Base-by-base conservation (phyloP, 2,113 vertebrate species). In the Sorex araneus region DNA sequence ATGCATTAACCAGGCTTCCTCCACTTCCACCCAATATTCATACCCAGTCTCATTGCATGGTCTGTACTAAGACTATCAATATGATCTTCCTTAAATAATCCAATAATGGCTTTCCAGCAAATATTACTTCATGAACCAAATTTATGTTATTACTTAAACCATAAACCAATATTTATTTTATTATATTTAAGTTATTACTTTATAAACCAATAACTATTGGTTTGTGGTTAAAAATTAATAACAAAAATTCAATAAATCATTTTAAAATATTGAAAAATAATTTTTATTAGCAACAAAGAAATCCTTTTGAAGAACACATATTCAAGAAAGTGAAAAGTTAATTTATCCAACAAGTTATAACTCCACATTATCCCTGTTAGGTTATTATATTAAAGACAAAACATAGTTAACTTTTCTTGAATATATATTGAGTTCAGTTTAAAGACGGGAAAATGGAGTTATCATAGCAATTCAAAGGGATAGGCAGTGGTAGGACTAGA, bases 121-220 rank as follows among this genome's bases (percentile, higher is more conserved):
- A 64, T 66, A 92, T 75, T 8, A 57, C 21, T 63, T 93, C 40
- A 75, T 92, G 80, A 83, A 92, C 30, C 34, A 47, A 79, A 45
- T n/a, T n/a, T n/a, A n/a, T n/a, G n/a, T n/a, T n/a, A n/a, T n/a
- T n/a, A n/a, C n/a, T n/a, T n/a, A n/a, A n/a, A n/a, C n/a, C n/a
- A n/a, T n/a, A n/a, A n/a, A n/a, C n/a, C n/a, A n/a, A n/a, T n/a
- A n/a, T n/a, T n/a, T n/a, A n/a, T n/a, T n/a, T n/a, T n/a, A n/a
- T n/a, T n/a, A n/a, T n/a, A n/a, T n/a, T n/a, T n/a, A n/a, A n/a
- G n/a, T n/a, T n/a, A n/a, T n/a, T n/a, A n/a, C n/a, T n/a, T n/a
- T n/a, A n/a, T n/a, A n/a, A n/a, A n/a, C n/a, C n/a, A n/a, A n/a
- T n/a, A n/a, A n/a, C n/a, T n/a, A n/a, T n/a, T n/a, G n/a, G n/a